Percentiles rank a stretch among this genome's conserved stretches.
phyloP scores from a whole-genome alignment of 2,888 invertebrate species.

The Cheilosia impressa region DNA sequence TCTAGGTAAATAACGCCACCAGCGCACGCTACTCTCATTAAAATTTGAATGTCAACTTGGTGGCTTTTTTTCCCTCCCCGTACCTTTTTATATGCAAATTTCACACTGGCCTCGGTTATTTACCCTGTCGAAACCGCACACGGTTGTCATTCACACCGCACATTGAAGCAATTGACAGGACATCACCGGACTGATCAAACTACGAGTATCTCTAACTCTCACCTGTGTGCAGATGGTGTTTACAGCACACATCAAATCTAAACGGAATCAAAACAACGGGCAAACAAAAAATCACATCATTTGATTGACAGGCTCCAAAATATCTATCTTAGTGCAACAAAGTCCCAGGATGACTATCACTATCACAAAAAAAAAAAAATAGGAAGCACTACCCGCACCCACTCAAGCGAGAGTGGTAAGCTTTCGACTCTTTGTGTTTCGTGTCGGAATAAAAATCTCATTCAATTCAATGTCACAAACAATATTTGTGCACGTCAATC shows the following conservation, averaged over 20 bases:
- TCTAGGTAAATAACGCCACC: constrained; percentile 39
- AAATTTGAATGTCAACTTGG: constrained; percentile 8
- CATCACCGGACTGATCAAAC: constrained; percentile 19
- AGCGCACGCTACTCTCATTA: constrained; percentile 39
- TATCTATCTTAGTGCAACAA: constrained; percentile 38
- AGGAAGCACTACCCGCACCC: constrained; percentile 7
- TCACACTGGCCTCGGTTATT: constrained; percentile 39
- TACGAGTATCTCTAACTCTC: neutral
- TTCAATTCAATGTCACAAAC: constrained; percentile 74
- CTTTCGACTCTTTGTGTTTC: constrained; percentile 36
- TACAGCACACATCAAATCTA: constrained; percentile 42
- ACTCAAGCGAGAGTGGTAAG: constrained; percentile 5
- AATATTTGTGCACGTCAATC: constrained; percentile 74
- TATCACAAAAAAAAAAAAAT: too few species aligned
- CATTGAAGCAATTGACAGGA: constrained; percentile 37
- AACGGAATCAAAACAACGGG: constrained; percentile 40
- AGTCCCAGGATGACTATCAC: neutral
- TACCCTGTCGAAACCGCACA: constrained; percentile 28
- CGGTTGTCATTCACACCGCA: constrained; percentile 20
- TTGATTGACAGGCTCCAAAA: constrained; percentile 49
- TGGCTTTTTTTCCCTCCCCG: neutral
- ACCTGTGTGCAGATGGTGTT: constrained; percentile 31
- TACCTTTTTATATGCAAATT: constrained; percentile 22
- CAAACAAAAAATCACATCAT: constrained; percentile 30
- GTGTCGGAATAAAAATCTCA: constrained; percentile 71